These are phyloP conservation scores for Pseudorhombus dupliciocellatus DNA, from an alignment of 2,113 vertebrate species.

Conservation along the genomic window DNA sequence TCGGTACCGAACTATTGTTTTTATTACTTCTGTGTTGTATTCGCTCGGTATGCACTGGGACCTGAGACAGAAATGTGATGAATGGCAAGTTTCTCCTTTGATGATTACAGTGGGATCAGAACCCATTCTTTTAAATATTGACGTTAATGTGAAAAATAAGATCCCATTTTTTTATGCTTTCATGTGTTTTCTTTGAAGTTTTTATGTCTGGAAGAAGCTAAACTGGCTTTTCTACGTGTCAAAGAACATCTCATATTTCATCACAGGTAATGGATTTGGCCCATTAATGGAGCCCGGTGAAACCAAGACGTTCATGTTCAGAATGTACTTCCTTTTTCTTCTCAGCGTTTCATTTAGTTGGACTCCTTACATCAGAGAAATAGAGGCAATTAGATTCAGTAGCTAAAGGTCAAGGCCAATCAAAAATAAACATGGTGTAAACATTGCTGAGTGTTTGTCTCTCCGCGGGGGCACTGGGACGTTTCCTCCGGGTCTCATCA, in stretches of 20 bases:
- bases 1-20: neutral
- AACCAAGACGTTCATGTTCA: too few species aligned
- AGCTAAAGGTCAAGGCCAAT: slow-evolving; percentile 28
- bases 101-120: slow-evolving; percentile 1
- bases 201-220: neutral
- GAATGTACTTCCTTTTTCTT: too few species aligned
- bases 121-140: neutral
- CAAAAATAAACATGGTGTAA: slow-evolving; percentile 48
- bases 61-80: slow-evolving; percentile 8
- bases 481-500: slow-evolving; percentile 58
- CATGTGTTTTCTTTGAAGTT: neutral
- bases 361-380: neutral
- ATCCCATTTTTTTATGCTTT: neutral
- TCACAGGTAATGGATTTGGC: too few species aligned
- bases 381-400: slow-evolving; percentile 1
- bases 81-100: slow-evolving; percentile 13
- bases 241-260: neutral
- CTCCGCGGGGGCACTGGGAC: slow-evolving; percentile 28
- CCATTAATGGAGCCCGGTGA: too few species aligned
- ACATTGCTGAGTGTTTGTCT: slow-evolving; percentile 41
- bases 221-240: neutral
- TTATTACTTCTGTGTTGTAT: slow-evolving; percentile 6
- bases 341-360: neutral
- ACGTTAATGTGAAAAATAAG: neutral
- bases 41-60: neutral